Evolutionary conservation across 2,888 invertebrate species (phyloP).

Genomic region (Strigamia crassipes): DNA sequence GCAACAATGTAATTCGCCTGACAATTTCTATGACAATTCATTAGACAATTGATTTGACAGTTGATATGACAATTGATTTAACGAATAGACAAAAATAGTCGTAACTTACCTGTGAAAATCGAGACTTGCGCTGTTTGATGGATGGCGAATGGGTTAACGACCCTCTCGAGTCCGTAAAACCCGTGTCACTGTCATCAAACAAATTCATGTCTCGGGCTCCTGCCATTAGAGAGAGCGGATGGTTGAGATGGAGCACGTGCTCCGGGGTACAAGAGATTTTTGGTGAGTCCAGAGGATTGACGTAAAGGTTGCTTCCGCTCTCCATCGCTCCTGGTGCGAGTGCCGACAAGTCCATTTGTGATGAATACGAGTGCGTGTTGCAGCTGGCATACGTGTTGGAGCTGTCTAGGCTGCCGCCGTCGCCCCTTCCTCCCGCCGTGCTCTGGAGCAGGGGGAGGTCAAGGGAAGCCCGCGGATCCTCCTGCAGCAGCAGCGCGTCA

Average conservation of each 20-base stretch:
- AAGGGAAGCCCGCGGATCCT: conserved; percentile 12
- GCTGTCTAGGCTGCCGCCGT: conserved; percentile 68
- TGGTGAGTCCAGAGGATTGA: conserved; percentile 57
- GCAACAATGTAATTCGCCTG: no score
- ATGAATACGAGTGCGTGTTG: conserved; percentile 91
- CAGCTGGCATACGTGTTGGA: conserved; percentile 96
- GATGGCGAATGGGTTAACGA: conserved; percentile 47
- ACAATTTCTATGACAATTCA: no score
- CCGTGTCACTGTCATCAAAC: conserved; percentile 52
- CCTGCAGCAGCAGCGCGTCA: conserved; percentile 17
- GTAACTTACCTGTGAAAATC: conserved; percentile 48
- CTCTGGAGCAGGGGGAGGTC: conserved; percentile 27
- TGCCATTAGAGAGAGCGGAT: background rate
- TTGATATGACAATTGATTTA: no score
- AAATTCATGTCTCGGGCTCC: conserved; percentile 52
- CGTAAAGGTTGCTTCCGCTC: conserved; percentile 55
- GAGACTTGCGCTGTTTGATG: conserved; percentile 48
- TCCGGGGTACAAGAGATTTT: conserved; percentile 5
- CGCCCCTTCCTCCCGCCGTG: conserved; percentile 51
- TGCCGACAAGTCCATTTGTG: conserved; percentile 58
- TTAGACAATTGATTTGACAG: no score
- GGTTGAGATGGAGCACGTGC: conserved; percentile 32
- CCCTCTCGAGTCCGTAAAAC: conserved; percentile 55
- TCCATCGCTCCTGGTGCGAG: conserved; percentile 36
- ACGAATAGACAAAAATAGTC: no score